Evolutionary conservation across 2,888 invertebrate genomes (phyloP), one percentile per base, ranked within the genome.

Genomic region (Himalopsyche anomala): DNA sequence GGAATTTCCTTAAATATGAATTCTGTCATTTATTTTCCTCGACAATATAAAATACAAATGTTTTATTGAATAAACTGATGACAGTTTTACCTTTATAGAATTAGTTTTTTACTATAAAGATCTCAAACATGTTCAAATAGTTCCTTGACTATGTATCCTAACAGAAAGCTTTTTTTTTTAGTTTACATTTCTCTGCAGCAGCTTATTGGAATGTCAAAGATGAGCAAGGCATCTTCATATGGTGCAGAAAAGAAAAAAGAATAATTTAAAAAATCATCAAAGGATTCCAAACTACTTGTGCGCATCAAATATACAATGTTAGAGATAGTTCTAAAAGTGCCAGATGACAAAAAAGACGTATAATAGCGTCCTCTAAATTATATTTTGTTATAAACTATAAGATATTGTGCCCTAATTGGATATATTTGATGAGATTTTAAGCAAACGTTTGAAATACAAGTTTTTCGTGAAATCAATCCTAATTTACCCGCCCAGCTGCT

Each of bases 191-290:
- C 97, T 42, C 94, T 97, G 91, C 95, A 96, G 90, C 96, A 96
- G 91, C 95, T 96, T 80, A 96, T 98, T 90, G 96, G 96, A 83
- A 95, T 96, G 95, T 96, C 97, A 2, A 95, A 97, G 92, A 97
- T 97, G 89, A 96, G 96, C 90, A 96, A 96, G 91, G 96, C 95
- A 62, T 97, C 97, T 45, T 96, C 95, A 8, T 98, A 97, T 90
- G 97, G 97, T 88, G 92, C 94, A 83, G 94, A 92, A 88, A 93
- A 94, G 87, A 92, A 94, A 89, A 94, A 94, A 90, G 92, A 92
- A 89, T 89, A 88, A 84, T n/a, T 19, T 28, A 28, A n/a, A 62
- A 62, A 62, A 62, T 28, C 62, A 62, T 62, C 19, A 19, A 62
- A 19, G 19, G 62, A 62, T 62, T 62, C 62, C 62, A 28, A 62